Evolutionary conservation across 1,140 invertebrate species (phyloP), one percentile per base, ranked within the genome.

Genomic region (Physella acuta): DNA sequence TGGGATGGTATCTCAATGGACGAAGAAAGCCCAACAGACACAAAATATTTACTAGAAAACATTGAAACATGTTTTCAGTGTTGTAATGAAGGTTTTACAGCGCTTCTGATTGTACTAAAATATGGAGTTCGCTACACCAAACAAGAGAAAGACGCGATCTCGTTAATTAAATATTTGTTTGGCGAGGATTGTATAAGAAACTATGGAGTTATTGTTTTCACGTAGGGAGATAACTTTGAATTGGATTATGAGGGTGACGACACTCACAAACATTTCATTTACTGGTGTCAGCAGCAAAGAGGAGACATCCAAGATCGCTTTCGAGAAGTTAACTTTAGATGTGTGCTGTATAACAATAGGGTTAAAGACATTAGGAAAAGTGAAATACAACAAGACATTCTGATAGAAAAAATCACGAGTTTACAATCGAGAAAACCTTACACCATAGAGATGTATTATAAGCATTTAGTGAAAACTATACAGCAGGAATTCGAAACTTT

Each of bases 171-270:
- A 24, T 24, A 14, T 3, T 39, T 49, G 3, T 62, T 62, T 44
- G 60, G 60, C 36, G 36, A 37, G 26, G 34, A 26, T 37, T 20
- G 37, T 17, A 44, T 62, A 20, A 37, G 36, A 37, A 62, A 62
- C 36, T 62, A 49, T 30, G 60, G 60, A 5, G 28, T 62, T 26
- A 62, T 44, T 5, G 36, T 62, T n/a, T n/a, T n/a, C n/a, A n/a
- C n/a, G n/a, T n/a, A n/a, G n/a, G n/a, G n/a, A n/a, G n/a, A n/a
- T n/a, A 62, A 44, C n/a, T 62, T 62, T 49, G 39, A 49, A 28
- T 2, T 30, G 2, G 60, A 62, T 17, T 39, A 20, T 17, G 60
- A 62, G 11, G 37, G 30, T 30, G 26, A 24, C 16, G 60, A n/a
- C 3, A 30, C 39, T 26, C n/a, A 33, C 1, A n/a, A n/a, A n/a